Base-by-base conservation (phyloP, 2,888 invertebrate genomes). In the Aradus depressus region DNA sequence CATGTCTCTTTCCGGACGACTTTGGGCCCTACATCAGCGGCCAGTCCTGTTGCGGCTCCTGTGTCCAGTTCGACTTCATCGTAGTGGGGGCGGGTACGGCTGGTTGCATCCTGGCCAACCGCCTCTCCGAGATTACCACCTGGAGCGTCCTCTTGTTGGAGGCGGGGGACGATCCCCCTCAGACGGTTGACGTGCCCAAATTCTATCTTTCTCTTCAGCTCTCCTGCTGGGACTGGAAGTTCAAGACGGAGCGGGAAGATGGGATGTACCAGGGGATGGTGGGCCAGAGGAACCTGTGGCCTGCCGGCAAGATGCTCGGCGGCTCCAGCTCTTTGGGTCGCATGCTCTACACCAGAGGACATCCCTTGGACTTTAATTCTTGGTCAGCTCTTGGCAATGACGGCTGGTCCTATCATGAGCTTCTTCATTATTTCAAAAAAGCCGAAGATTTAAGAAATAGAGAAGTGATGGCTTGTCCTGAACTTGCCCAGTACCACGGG, bases 241-340 rank as follows among this genome's bases (percentile, higher is more conserved):
- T 67, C 61, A 67, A 67, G 60, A 69, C 70, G 2, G 68, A 68
- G 56, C 67, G 67, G 10, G 67, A 69, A 51, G 60, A 61, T 14
- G 60, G 59, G 12, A 25, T 52, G 21, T 18, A 62, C 62, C 8
- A 64, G 61, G 50, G 57, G 60, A 19, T 61, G 61, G 16, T 41
- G 12, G 18, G 35, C 16, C 12, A 42, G 39, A 18, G 44, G 31
- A 63, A 62, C 54, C 60, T 58, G 43, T 64, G 64, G 63, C 63
- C 64, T n/a, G 62, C 72, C 32, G 71, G 71, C 1, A 69, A 68
- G 58, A 66, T 67, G 5, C 39, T 68, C 60, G 73, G 73, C 2
- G 71, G 71, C 2, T 63, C 64, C 3, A 67, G 68, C 50, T 60
- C 64, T 19, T 61, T 68, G 10, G 68, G 68, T 55, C 62, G 62